phyloP scores from a whole-genome alignment of 2,888 invertebrate genomes.

The Celastrina argiolus region DNA sequence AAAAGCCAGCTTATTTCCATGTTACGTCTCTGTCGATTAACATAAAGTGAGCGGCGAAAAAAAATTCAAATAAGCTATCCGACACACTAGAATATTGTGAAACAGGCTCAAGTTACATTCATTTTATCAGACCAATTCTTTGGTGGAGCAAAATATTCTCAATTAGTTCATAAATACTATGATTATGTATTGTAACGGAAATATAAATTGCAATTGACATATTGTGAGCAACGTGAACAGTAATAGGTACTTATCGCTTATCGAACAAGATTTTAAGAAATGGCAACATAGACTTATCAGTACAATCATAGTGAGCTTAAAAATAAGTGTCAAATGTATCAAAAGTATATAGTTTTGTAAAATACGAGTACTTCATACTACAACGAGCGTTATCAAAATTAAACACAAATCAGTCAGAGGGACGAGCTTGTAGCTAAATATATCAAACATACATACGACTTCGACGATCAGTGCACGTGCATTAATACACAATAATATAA shows the following conservation, averaged over 20 bases:
- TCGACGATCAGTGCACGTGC: neutral
- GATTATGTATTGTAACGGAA: neutral
- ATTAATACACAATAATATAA: neutral
- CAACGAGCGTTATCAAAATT: neutral
- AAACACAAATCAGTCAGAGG: neutral
- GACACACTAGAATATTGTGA: no score
- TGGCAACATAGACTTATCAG: neutral
- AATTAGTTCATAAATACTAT: neutral
- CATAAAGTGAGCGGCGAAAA: no score
- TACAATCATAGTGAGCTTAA: neutral
- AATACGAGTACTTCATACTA: neutral
- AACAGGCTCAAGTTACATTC: no score
- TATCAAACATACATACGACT: neutral
- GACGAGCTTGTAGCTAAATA: neutral
- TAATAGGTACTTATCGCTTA: neutral
- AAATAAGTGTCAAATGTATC: neutral
- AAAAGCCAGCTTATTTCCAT: no score
- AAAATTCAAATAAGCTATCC: no score
- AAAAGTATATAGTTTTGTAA: neutral
- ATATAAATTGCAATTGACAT: constrained; percentile 3
- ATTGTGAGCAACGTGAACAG: neutral
- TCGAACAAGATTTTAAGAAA: neutral
- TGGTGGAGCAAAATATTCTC: no score
- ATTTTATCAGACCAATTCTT: no score
- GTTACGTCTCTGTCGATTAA: no score